Base-by-base conservation (phyloP, 2,797 vertebrate genomes). In the Sibirionetta formosa region DNA sequence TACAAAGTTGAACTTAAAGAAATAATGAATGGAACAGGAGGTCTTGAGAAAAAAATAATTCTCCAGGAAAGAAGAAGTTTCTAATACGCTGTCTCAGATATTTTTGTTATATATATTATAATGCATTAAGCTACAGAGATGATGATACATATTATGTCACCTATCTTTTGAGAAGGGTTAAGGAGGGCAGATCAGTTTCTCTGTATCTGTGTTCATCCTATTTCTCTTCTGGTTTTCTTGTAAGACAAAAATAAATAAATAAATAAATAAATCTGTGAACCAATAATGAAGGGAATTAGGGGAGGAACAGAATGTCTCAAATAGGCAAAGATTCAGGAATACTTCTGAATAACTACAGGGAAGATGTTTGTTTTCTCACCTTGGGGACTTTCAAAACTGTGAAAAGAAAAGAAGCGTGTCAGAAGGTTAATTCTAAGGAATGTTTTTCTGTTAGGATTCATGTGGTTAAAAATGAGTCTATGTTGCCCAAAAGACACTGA, bases 31-130 rank as follows among this genome's bases (percentile, higher is more conserved):
- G 0, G 11, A 54, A 6, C 23, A 26, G 23, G 5, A 68, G 7
- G 68, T 24, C 14, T 64, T 81, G 48, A 60, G 38, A 53, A 7
- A 88, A 88, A 88, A 70, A 54, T 64, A 48, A 51, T 83, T 75
- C 46, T 64, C 3, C 35, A 75, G n/a, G 13, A 36, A 22, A 42
- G 68, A 56, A 24, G 22, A 54, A 72, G 9, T 1, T 11, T 51
- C 27, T 50, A 75, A 60, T 53, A 36, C 3, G 1, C n/a, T 42
- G 2, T 16, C 4, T 70, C 35, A 73, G 50, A 54, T 13, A 13
- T 70, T 65, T 13, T 72, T 63, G 42, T 42, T 38, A n/a, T 38
- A 48, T 27, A 42, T 60, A 91, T 60, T 9, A 22, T 8, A 83
- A 53, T 78, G 11, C 26, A 83, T 64, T 73, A 77, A 20, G 27